These are phyloP conservation scores for Porites lobata DNA, from an alignment of 92 coral and sea anemone species.

Conservation along the genomic window DNA sequence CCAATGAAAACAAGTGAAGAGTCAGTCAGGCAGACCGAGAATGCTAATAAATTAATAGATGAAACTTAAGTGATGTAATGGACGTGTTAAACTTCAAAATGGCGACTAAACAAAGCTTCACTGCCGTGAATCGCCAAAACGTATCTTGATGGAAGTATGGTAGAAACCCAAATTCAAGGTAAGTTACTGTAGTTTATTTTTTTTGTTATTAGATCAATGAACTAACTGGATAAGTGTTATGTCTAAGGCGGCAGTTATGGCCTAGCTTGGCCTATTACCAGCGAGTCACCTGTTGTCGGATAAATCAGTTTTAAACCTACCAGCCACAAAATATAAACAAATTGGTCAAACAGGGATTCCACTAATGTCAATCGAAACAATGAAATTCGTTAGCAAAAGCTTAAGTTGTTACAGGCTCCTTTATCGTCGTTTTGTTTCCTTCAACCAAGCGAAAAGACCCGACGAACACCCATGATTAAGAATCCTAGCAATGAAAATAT, in stretches of 20 bases:
- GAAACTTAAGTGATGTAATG: slow-evolving; percentile 40
- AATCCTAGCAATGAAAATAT: no score
- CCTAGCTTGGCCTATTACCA: neutral
- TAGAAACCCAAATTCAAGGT: slow-evolving; percentile 20
- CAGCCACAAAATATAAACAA: slow-evolving; percentile 30
- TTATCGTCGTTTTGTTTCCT: neutral
- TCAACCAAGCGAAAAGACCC: no score
- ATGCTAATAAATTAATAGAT: slow-evolving; percentile 41
- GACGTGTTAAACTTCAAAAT: slow-evolving; percentile 23
- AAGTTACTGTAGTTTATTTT: neutral
- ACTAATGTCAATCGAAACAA: neutral
- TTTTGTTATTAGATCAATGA: neutral
- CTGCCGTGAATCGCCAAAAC: neutral
- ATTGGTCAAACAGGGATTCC: slow-evolving; percentile 23
- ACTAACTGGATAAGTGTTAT: slow-evolving; percentile 3
- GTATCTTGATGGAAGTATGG: slow-evolving; percentile 1
- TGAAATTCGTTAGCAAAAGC: neutral
- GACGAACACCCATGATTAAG: no score
- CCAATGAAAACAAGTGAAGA: slow-evolving; percentile 40
- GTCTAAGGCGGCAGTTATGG: slow-evolving; percentile 2
- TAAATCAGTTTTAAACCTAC: neutral
- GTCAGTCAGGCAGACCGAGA: slow-evolving; percentile 16
- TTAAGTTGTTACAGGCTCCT: neutral
- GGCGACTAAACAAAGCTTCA: slow-evolving; percentile 15
- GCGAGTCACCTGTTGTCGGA: slow-evolving; percentile 38